Conservation (phyloP, 2,888 invertebrate genomes). For the Caenorhabditis zanzibari region DNA sequence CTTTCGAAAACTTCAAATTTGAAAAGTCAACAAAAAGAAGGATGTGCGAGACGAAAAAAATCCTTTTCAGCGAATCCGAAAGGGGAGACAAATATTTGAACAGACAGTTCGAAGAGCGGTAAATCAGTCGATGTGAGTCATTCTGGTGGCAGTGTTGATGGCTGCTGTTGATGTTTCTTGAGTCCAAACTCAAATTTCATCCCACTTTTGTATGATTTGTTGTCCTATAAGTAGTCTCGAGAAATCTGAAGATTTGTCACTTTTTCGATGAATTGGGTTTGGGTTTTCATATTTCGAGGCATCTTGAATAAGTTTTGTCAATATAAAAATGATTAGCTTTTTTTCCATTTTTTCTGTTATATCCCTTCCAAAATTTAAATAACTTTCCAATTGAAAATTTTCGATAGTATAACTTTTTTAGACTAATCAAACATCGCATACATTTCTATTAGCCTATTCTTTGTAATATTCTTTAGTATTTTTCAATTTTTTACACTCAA, state of each 20-base stretch:
- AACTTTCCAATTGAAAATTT: too few species aligned
- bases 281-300: too few species aligned
- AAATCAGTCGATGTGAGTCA: conserved; percentile 41
- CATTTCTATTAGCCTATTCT: too few species aligned
- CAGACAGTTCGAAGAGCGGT: conserved; percentile 51
- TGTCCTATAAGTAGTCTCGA: conserved; percentile 8
- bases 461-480: too few species aligned
- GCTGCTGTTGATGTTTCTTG: conserved; percentile 39
- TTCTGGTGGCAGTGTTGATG: conserved; percentile 16
- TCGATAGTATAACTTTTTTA: too few species aligned
- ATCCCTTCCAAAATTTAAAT: too few species aligned
- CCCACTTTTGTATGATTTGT: not conserved
- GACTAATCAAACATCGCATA: too few species aligned
- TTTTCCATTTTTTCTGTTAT: too few species aligned
- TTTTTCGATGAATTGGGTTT: conserved; percentile 3
- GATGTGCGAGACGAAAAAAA: not conserved
- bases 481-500: too few species aligned
- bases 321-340: too few species aligned
- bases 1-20: not conserved
- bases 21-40: conserved; percentile 37
- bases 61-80: conserved; percentile 34
- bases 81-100: conserved; percentile 49
- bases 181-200: conserved; percentile 13
- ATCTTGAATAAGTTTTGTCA: too few species aligned
- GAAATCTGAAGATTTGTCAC: not conserved